Evolutionary conservation across 2,113 vertebrate genomes (phyloP).

Genomic region (Brachypteracias leptosomus): DNA sequence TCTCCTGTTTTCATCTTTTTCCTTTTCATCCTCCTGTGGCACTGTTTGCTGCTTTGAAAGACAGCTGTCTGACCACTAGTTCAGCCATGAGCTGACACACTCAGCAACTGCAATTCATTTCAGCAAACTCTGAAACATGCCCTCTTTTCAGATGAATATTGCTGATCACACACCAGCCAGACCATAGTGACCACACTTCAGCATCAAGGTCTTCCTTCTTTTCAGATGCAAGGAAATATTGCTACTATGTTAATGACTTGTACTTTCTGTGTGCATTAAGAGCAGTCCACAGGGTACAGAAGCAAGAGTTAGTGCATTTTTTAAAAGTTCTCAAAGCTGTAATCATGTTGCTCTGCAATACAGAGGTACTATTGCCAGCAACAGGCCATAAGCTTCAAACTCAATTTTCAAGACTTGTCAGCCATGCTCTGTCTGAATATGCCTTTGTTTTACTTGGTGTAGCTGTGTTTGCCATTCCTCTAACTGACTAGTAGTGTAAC

Average conservation of each 20-base stretch:
- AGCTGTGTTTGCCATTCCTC: neutral
- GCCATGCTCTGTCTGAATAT: neutral
- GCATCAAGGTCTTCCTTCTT: neutral
- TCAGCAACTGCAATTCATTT: neutral
- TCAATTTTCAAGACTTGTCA: neutral
- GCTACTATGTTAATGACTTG: neutral
- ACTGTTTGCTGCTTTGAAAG: neutral
- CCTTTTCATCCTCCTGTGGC: neutral
- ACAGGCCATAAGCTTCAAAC: rapidly evolving
- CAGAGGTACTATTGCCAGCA: neutral
- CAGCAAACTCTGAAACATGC: neutral
- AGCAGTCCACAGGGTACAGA: neutral
- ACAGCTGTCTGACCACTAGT: neutral
- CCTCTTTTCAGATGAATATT: neutral
- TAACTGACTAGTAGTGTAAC: neutral
- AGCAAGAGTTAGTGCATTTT: neutral
- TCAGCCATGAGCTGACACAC: neutral
- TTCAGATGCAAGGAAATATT: neutral
- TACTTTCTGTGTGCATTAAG: neutral
- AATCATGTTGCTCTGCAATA: neutral
- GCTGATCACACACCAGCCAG: neutral
- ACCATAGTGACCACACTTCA: neutral
- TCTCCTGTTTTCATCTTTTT: neutral
- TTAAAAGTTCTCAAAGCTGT: neutral
- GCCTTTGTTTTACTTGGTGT: neutral